Base-by-base conservation (phyloP, 2,797 vertebrate species). In the Etheostoma nigrum region DNA sequence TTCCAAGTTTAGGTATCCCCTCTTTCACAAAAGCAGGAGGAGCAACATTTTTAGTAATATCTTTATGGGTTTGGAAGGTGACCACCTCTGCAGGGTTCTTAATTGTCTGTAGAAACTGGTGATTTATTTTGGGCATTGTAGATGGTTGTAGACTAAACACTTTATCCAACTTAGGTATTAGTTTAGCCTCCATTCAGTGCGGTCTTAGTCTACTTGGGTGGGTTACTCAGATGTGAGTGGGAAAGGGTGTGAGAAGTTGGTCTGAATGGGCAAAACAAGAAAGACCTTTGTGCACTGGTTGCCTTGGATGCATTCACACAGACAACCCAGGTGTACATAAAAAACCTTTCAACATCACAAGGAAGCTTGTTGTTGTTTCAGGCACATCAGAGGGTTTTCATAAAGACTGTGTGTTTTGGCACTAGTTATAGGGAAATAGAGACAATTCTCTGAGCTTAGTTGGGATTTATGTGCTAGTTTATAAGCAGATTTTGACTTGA, bases 121-220 rank as follows among this genome's bases (percentile, higher is more conserved):
- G 14, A 18, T 61, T 12, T 47, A 57, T 72, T 55, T 57, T 54
- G 21, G 6, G 1, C 40, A 15, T 15, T 57, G 45, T 10, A 69
- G 23, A 13, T 67, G 36, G 25, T 23, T 74, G 42, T 16, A 72
- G 67, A 80, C 62, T 65, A 64, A 76, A 82, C 57, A 79, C 42
- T 45, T 52, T 5, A n/a, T 55, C 27, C 53, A 53, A n/a, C 60
- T 64, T 44, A 12, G 49, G n/a, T 6, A n/a, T 55, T 52, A 57
- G n/a, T 14, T 54, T 53, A 23, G 40, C 42, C 9, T 55, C 19
- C 11, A 23, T 52, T 73, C 33, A 62, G 40, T 52, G 58, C 36
- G 27, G 44, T 67, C 23, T 61, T 66, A 21, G 47, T 65, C n/a
- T 45, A 16, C 16, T 1, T 62, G 13, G 7, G 12, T 51, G 42